Percentiles rank a stretch among this genome's conserved stretches.
Evolutionary conservation across 2,888 invertebrate genomes (phyloP).

Genomic region (Hecatera dysodea): DNA sequence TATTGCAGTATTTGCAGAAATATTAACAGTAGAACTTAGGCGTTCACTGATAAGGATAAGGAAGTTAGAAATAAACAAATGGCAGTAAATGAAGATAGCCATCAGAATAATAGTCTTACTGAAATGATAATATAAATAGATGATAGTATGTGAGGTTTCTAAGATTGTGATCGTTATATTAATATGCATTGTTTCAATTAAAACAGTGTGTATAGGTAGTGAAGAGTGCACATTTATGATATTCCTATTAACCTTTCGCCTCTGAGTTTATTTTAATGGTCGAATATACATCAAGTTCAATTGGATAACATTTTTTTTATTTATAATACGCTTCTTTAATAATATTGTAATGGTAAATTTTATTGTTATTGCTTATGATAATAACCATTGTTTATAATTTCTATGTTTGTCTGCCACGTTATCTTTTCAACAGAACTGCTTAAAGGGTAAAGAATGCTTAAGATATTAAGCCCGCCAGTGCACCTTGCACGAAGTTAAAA

Average conservation of each 20-base stretch:
- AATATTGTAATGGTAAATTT: not conserved
- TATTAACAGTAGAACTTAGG: not conserved
- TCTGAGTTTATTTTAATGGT: slow-evolving; percentile 21
- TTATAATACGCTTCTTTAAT: not conserved
- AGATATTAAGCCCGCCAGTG: no score
- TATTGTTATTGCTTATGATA: not conserved
- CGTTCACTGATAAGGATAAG: slow-evolving; percentile 11
- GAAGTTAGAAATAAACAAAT: slow-evolving; percentile 12
- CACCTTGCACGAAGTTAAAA: no score
- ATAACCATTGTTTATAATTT: not conserved
- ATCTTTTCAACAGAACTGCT: no score
- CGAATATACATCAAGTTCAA: not conserved
- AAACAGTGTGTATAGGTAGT: not conserved
- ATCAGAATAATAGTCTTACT: slow-evolving; percentile 3
- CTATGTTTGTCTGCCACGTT: no score
- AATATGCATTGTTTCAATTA: slow-evolving; percentile 13
- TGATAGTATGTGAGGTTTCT: not conserved
- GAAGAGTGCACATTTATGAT: slow-evolving; percentile 5
- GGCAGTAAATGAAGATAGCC: slow-evolving; percentile 7
- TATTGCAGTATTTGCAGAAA: not conserved
- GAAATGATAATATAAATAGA: not conserved
- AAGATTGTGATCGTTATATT: slow-evolving; percentile 22
- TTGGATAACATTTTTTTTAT: not conserved
- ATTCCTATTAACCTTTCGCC: slow-evolving; percentile 16
- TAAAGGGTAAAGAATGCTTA: no score